Percentiles rank a stretch among this genome's conserved stretches.
Conservation (phyloP, 2,113 vertebrate genomes). For the Xiphophorus hellerii region DNA sequence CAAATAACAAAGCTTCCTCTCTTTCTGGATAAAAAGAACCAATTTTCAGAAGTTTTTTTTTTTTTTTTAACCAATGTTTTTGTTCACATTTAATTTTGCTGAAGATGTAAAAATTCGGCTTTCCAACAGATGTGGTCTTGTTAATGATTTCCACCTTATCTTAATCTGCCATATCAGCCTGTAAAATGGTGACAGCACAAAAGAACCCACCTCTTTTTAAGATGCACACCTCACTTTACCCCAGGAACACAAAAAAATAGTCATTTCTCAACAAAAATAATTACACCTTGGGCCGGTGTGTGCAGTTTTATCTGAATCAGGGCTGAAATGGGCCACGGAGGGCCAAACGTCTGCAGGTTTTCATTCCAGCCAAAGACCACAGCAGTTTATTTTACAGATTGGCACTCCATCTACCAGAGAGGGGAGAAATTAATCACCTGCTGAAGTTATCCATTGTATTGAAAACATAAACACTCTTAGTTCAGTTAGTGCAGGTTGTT, state of each 20-base stretch:
- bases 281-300: conserved; percentile 4
- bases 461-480: conserved; percentile 28
- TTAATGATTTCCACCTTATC: not conserved
- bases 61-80: not conserved
- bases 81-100: not conserved
- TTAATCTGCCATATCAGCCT: not conserved
- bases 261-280: conserved; percentile 12
- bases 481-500: not conserved
- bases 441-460: conserved; percentile 24
- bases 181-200: not conserved
- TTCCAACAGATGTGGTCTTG: no score
- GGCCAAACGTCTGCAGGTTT: conserved; percentile 26
- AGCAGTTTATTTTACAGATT: conserved; percentile 55
- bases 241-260: not conserved
- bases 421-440: conserved; percentile 51
- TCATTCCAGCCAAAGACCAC: conserved; percentile 42
- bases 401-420: conserved; percentile 52
- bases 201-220: not conserved
- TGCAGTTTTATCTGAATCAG: conserved; percentile 18
- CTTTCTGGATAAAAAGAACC: no score
- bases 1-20: no score
- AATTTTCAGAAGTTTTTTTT: no score
- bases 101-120: no score
- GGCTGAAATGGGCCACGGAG: conserved; percentile 10
- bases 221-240: not conserved